phyloP scores from a whole-genome alignment of 1,140 invertebrate species.

The Aphelenchoides fujianensis region DNA sequence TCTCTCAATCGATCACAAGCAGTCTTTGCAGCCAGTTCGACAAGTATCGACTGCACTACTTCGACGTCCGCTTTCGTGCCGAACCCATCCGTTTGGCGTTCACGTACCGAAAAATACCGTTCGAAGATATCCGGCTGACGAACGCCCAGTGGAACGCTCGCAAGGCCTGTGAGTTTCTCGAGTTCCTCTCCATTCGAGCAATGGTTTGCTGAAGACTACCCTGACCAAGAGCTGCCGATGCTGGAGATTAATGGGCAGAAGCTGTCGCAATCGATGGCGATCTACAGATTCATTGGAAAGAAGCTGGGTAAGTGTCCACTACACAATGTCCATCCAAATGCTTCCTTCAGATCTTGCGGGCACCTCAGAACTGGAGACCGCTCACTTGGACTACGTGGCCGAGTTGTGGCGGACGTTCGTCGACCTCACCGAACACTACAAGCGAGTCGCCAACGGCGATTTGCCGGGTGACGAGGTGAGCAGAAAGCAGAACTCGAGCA shows the following conservation, averaged over 20 bases:
- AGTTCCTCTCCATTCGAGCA: no score
- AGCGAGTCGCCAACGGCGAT: background rate
- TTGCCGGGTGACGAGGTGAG: background rate
- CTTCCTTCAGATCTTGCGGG: conserved; percentile 2
- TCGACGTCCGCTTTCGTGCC: conserved; percentile 23
- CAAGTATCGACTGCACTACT: conserved; percentile 29
- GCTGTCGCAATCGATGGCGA: conserved; percentile 10
- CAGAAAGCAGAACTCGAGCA: no score
- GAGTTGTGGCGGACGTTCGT: conserved; percentile 6
- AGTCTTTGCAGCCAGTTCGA: no score
- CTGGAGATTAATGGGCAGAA: conserved; percentile 4
- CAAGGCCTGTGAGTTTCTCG: conserved; percentile 15
- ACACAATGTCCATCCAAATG: no score
- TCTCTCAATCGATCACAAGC: no score
- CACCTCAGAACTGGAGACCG: background rate
- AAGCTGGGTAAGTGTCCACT: no score
- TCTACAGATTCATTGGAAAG: conserved; percentile 11
- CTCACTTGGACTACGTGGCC: conserved; percentile 13
- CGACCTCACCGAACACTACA: background rate
- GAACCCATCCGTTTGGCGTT: conserved; percentile 35
- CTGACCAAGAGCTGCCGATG: conserved; percentile 9
- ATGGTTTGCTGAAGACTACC: no score
- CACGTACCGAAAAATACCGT: conserved; percentile 24
- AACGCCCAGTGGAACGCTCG: conserved; percentile 13
- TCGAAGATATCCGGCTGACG: conserved; percentile 29